Conservation (phyloP, 2,113 vertebrate species). For the Myiozetetes cayanensis region DNA sequence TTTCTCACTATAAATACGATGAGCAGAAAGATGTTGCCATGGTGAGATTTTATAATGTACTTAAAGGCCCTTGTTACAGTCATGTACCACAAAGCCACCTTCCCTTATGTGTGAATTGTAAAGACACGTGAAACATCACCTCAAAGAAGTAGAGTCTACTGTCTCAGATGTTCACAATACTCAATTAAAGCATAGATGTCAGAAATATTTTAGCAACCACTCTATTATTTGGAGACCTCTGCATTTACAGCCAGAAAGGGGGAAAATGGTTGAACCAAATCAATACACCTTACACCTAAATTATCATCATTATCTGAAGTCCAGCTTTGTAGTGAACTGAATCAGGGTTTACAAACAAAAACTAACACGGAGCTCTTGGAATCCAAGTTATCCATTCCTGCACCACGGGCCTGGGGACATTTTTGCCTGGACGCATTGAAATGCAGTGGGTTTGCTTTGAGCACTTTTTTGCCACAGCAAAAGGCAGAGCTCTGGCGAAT, state of each 20-base stretch:
- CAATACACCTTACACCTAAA: not conserved
- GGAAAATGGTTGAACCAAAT: not conserved
- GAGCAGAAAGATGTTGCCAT: constrained; percentile 66
- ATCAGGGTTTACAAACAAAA: not conserved
- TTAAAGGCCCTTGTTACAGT: constrained; percentile 41
- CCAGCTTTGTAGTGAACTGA: not conserved
- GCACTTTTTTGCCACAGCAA: not conserved
- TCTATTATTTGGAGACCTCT: not conserved
- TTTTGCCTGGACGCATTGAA: not conserved
- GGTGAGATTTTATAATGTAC: constrained; percentile 58
- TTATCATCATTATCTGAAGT: not conserved
- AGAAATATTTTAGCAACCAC: not conserved
- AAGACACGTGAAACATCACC: not conserved
- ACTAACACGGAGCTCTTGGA: not conserved
- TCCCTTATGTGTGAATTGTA: constrained; percentile 1
- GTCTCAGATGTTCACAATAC: not conserved
- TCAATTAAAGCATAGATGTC: not conserved
- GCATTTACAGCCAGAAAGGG: not conserved
- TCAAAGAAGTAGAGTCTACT: not conserved
- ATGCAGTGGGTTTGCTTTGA: not conserved
- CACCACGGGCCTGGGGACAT: not conserved
- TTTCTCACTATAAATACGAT: constrained; percentile 60
- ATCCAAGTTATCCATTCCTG: not conserved
- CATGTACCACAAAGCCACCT: not conserved
- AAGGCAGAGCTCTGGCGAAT: not conserved